Percentiles rank a stretch among this genome's conserved stretches.
Evolutionary conservation across 2,888 invertebrate genomes (phyloP).

Genomic region (Pyrochroa serraticornis): DNA sequence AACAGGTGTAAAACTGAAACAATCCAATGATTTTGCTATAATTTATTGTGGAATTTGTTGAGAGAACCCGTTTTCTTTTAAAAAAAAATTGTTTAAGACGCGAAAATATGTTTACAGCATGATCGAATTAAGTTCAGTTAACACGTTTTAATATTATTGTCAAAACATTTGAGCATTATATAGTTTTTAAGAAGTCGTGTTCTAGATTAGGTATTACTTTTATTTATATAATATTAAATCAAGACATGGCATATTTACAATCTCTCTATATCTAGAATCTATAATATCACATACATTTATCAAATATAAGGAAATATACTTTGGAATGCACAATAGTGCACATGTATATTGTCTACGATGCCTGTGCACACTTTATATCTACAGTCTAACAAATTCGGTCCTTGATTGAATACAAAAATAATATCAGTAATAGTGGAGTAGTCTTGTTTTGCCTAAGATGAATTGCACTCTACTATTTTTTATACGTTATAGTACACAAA

Average conservation of each 20-base stretch:
- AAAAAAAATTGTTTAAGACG: no score
- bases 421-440: slow-evolving; percentile 39
- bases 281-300: slow-evolving; percentile 56
- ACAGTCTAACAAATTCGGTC: slow-evolving; percentile 37
- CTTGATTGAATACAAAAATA: slow-evolving; percentile 43
- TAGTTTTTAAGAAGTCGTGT: no score
- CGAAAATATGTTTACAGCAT: no score
- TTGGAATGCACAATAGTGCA: slow-evolving; percentile 55
- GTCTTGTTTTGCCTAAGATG: slow-evolving; percentile 17
- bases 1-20: no score
- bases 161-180: no score
- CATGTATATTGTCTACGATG: slow-evolving; percentile 54
- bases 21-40: no score
- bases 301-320: slow-evolving; percentile 55
- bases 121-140: no score
- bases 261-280: slow-evolving; percentile 42
- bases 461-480: slow-evolving; percentile 34
- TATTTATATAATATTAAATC: slow-evolving; percentile 36
- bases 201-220: slow-evolving; percentile 1
- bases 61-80: no score
- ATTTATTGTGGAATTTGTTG: no score
- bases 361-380: slow-evolving; percentile 45
- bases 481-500: slow-evolving; percentile 30
- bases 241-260: slow-evolving; percentile 49
- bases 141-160: no score